phyloP scores from a whole-genome alignment of 2,113 vertebrate genomes.

The Centropristis striata region DNA sequence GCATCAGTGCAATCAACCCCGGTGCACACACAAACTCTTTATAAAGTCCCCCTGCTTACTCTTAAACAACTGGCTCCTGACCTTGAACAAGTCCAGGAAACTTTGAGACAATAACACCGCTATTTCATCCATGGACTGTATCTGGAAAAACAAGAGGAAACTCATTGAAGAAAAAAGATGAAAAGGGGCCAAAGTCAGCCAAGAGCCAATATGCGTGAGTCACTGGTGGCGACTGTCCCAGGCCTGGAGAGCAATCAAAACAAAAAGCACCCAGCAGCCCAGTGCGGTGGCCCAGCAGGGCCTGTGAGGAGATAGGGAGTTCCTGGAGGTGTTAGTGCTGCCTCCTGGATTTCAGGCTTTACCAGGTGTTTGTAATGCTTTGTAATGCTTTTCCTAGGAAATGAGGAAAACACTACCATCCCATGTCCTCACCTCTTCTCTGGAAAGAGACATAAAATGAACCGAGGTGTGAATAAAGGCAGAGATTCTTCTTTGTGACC shows the following conservation, averaged over 20 bases:
- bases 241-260: conserved; percentile 75
- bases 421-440: conserved; percentile 46
- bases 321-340: conserved; percentile 41
- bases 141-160: conserved; percentile 80
- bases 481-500: no score
- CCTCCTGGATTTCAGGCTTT: conserved; percentile 32
- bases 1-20: conserved; percentile 78
- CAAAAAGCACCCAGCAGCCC: conserved; percentile 43
- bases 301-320: conserved; percentile 38
- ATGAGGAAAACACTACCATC: conserved; percentile 65
- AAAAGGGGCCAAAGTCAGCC: conserved; percentile 60
- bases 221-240: conserved; percentile 76
- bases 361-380: conserved; percentile 45
- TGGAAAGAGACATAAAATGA: background rate
- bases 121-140: conserved; percentile 67
- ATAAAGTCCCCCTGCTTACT: conserved; percentile 55
- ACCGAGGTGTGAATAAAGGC: no score
- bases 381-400: conserved; percentile 76
- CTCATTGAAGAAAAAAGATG: conserved; percentile 56
- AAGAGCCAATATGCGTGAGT: conserved; percentile 72
- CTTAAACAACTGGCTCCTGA: conserved; percentile 60
- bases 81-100: conserved; percentile 81
- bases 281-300: background rate
- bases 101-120: conserved; percentile 78
- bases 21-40: conserved; percentile 26